Evolutionary conservation across 2,113 vertebrate genomes (phyloP).

Genomic region (Nasalis larvatus): DNA sequence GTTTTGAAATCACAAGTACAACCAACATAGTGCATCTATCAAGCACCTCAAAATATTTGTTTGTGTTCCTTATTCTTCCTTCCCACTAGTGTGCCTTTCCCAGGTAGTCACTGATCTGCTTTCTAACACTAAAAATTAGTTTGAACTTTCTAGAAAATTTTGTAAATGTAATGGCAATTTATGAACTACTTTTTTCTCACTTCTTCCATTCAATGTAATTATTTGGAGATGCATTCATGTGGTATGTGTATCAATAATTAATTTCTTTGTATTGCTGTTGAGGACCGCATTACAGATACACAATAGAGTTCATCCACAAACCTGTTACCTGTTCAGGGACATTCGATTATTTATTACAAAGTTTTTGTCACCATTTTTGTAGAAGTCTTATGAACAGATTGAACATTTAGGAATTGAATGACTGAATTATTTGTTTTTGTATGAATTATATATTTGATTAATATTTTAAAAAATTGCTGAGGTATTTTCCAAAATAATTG

Average conservation of each 20-base stretch:
- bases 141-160: background rate
- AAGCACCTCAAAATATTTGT: background rate
- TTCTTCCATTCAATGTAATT: background rate
- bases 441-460: background rate
- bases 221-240: background rate
- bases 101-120: background rate
- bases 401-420: background rate
- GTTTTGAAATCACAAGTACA: background rate
- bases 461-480: background rate
- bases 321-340: background rate
- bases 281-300: background rate
- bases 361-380: background rate
- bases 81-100: background rate
- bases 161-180: background rate
- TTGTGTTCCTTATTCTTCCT: background rate
- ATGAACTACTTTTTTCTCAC: background rate
- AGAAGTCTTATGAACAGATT: background rate
- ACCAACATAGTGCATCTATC: background rate
- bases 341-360: background rate
- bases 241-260: background rate
- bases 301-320: background rate
- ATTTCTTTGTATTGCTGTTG: background rate
- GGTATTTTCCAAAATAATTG: too few species aligned
- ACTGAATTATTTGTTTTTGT: background rate
- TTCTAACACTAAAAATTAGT: background rate